phyloP scores from a whole-genome alignment of 2,888 invertebrate genomes.

The Agrochola macilenta region DNA sequence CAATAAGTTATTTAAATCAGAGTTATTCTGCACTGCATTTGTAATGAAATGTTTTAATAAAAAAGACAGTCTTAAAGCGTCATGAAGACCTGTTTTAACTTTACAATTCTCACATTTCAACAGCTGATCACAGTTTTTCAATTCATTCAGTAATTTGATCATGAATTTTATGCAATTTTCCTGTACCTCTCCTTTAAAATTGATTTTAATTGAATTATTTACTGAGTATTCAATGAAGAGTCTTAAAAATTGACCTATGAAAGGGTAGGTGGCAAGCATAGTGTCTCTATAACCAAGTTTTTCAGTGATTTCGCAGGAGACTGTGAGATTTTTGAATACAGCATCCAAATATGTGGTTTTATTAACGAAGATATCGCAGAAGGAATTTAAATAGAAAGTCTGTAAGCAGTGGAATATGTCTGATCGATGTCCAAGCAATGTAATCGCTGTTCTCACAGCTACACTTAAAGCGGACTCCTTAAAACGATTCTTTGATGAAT shows the following conservation, averaged over 20 bases:
- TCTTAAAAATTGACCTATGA: constrained; percentile 78
- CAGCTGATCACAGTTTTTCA: constrained; percentile 74
- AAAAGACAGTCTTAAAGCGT: constrained; percentile 80
- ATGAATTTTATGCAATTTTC: constrained; percentile 76
- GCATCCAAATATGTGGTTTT: constrained; percentile 69
- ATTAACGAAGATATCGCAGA: constrained; percentile 76
- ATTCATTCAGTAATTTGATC: constrained; percentile 71
- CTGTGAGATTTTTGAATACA: constrained; percentile 73
- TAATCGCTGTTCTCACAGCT: constrained; percentile 68
- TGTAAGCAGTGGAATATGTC: constrained; percentile 81
- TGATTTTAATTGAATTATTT: constrained; percentile 55
- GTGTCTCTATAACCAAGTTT: constrained; percentile 75
- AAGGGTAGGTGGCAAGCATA: constrained; percentile 78
- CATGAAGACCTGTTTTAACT: constrained; percentile 79
- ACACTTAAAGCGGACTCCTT: constrained; percentile 70
- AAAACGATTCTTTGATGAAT: constrained; percentile 74
- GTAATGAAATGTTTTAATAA: constrained; percentile 76
- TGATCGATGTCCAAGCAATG: constrained; percentile 73
- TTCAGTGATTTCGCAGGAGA: constrained; percentile 75
- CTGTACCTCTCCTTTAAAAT: constrained; percentile 70
- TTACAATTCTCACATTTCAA: constrained; percentile 83
- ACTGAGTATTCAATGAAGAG: constrained; percentile 77
- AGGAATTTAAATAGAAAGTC: constrained; percentile 78
- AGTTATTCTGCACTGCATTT: constrained; percentile 66
- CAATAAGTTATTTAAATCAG: constrained; percentile 68